Evolutionary conservation across 2,888 invertebrate species (phyloP), one percentile per base, ranked within the genome.

Genomic region (Drosophila nigricruria): DNA sequence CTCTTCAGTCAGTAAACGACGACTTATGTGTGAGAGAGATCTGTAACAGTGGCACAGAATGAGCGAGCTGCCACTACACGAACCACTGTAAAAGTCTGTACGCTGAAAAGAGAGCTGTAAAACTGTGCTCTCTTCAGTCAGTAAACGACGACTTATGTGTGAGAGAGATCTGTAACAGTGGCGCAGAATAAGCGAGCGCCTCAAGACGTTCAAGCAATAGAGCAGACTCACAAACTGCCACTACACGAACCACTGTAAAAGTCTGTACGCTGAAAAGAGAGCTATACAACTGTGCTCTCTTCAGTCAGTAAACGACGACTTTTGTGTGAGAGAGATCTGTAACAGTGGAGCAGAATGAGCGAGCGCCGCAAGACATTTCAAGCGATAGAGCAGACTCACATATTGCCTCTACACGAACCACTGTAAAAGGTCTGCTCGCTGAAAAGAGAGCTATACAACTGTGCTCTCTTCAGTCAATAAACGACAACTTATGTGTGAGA

Each of bases 161-260:
- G n/a, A n/a, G n/a, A n/a, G n/a, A n/a, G 40, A 40, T 40, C 40
- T 38, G 38, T 38, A 38, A 64, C 73, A 82, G 64, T 70, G 56
- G 40, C 38, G 34, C 62, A 30, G 5, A 30, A 5, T 8, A 32
- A 58, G 18, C 49, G 36, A 25, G 3, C 16, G 10, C 23, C 32
- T 10, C 14, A 23, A 43, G 8, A 3, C 14, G 23, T 23, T 43
- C 43, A 43, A 23, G 42, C 20, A 6, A 23, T 14, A 5, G 2
- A 20, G 12, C 12, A 5, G 18, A 20, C 1, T 14, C 3, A 14
- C 14, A 23, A 23, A 14, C 14, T 38, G 18, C n/a, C 25, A 18
- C 2, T 20, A 18, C 12, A 42, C 43, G 25, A 45, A 9, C 14
- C 16, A 43, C 57, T 20, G n/a, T 45, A 25, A 25, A 30, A 5